Base-by-base conservation (phyloP, 2,113 vertebrate genomes). In the Grammomys surdaster region DNA sequence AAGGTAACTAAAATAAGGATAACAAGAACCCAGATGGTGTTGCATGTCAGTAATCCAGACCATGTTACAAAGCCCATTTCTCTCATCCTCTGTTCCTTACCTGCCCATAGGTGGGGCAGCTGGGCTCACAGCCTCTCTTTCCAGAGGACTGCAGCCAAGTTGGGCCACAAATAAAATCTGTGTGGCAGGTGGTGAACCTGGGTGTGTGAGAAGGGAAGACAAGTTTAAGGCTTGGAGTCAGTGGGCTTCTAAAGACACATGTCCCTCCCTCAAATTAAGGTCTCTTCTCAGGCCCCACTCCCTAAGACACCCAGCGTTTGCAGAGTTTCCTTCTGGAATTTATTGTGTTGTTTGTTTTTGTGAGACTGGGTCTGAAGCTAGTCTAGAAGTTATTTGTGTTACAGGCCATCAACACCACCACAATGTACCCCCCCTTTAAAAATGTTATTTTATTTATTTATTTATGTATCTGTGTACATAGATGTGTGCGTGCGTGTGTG, bases 151-250 rank as follows among this genome's bases (percentile, higher is more conserved):
- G 97, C 90, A 98, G 98, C 98, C 99, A 99, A 94, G 98, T 98
- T 0, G 97, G 98, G 86, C 98, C 98, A 7, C 99, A 99, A 7
- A 98, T 98, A 97, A 98, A 56, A 96, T 99, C 99, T 75, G 97
- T 97, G 95, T 98, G 97, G 95, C 99, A 99, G 69, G 98, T 98
- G 1, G 99, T 97, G 43, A 98, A 99, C 99, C 99, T 99, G 96
- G 63, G 69, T 69, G 81, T 5, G 43, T n/a, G 33, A n/a, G 69
- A n/a, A 86, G 63, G 69, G 40, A 60, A 88, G 43, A 3, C 33
- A 60, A 22, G 8, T 67, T 13, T 11, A 86, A 60, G 46, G 11
- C 48, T 70, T 10, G 1, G 20, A 46, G 17, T 7, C 9, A 1
- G 54, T 26, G 17, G 46, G 43, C 36, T 40, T 72, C 56, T 81